These are phyloP conservation scores for Oscheius sp. DNA, from an alignment of 2,888 invertebrate species.

Conservation along the genomic window DNA sequence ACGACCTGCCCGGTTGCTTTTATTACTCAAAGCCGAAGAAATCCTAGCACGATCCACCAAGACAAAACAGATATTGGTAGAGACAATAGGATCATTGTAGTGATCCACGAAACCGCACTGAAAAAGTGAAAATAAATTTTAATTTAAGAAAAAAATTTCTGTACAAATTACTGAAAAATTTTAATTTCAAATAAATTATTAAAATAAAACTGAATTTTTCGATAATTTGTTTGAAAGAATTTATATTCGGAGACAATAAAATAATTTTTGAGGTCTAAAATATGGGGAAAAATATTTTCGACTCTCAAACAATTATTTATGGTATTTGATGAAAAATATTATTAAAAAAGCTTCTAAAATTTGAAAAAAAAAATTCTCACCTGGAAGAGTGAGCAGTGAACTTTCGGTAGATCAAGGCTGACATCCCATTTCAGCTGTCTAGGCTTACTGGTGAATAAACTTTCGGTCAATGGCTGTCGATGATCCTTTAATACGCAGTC, in stretches of 20 bases:
- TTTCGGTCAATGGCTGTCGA: slow-evolving; percentile 60
- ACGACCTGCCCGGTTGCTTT: neutral
- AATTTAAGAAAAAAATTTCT: neutral
- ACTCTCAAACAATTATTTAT: too few relatives aligned
- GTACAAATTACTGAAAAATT: neutral
- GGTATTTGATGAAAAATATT: too few relatives aligned
- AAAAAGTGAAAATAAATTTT: too few relatives aligned
- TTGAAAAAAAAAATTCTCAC: too few relatives aligned
- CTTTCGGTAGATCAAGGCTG: slow-evolving; percentile 22
- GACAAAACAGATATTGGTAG: slow-evolving; percentile 19
- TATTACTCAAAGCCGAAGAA: neutral
- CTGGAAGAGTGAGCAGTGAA: slow-evolving; percentile 27
- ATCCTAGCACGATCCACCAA: slow-evolving; percentile 20
- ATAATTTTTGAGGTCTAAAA: too few relatives aligned
- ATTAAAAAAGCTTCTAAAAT: too few relatives aligned
- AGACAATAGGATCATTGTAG: neutral
- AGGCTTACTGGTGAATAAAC: slow-evolving; percentile 35
- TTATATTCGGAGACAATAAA: too few relatives aligned
- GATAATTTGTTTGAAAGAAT: too few relatives aligned
- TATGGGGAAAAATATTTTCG: too few relatives aligned
- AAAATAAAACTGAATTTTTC: too few relatives aligned
- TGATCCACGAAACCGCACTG: slow-evolving; percentile 7
- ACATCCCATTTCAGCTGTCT: slow-evolving; percentile 3
- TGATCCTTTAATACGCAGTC: slow-evolving; percentile 55
- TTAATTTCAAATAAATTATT: too few relatives aligned